Conservation (phyloP, 1,140 invertebrate genomes). For the Nebria ingens region DNA sequence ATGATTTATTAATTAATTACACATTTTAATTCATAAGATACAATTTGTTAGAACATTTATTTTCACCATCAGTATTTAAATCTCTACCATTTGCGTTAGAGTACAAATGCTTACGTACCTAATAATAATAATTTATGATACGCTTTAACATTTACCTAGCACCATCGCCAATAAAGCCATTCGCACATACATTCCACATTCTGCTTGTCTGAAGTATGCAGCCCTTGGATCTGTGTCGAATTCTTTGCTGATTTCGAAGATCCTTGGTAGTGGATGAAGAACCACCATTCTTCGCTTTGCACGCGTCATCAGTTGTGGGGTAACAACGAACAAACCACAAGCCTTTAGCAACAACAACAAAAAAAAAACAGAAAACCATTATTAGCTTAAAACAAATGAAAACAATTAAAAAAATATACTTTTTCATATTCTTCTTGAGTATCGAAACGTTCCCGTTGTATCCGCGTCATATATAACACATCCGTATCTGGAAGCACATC, state of each 20-base stretch:
- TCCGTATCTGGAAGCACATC: conserved; percentile 85
- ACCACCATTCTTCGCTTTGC: conserved; percentile 92
- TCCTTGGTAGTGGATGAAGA: conserved; percentile 93
- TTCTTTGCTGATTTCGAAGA: conserved; percentile 88
- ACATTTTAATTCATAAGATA: too few relatives aligned
- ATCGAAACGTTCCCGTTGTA: conserved; percentile 88
- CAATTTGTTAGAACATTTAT: too few relatives aligned
- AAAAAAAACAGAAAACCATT: conserved; percentile 15
- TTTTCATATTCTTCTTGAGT: conserved; percentile 77
- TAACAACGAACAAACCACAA: conserved; percentile 80
- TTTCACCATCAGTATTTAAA: too few relatives aligned
- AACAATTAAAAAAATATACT: conserved; percentile 37
- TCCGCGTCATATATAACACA: conserved; percentile 96
- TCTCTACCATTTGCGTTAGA: too few relatives aligned
- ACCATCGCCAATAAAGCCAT: conserved; percentile 96
- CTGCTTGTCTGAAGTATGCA: conserved; percentile 96
- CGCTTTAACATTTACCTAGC: conserved; percentile 50
- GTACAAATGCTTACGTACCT: too few relatives aligned
- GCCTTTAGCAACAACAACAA: conserved; percentile 49
- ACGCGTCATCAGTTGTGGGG: conserved; percentile 88
- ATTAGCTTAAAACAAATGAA: conserved; percentile 9
- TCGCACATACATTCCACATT: conserved; percentile 94
- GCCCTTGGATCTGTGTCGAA: conserved; percentile 94
- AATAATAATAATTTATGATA: too few relatives aligned
- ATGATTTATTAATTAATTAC: too few relatives aligned